phyloP scores from a whole-genome alignment of 2,888 invertebrate species.

The Xanthia togata region DNA sequence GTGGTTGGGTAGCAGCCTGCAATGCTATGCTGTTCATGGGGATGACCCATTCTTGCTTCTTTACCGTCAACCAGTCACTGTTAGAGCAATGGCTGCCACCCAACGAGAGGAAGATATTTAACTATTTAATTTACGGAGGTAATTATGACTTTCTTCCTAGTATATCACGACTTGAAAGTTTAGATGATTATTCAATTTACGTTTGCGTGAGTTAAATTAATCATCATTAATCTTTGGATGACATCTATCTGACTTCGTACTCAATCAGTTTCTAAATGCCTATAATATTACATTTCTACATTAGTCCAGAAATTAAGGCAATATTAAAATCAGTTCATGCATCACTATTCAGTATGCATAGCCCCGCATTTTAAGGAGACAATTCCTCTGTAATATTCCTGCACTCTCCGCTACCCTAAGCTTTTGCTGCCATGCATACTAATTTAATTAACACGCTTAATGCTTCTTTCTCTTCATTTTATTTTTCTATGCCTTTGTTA shows the following conservation, averaged over 20 bases:
- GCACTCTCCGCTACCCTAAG: conserved; percentile 37
- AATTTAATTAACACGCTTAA: conserved; percentile 29
- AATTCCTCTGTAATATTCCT: conserved; percentile 32
- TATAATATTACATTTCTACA: not conserved
- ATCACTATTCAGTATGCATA: conserved; percentile 34
- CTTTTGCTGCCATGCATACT: conserved; percentile 39
- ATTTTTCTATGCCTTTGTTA: conserved; percentile 21
- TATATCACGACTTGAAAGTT: not conserved
- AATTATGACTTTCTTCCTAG: not conserved
- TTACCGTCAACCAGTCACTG: conserved; percentile 77
- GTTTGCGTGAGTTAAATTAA: not conserved
- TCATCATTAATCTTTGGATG: not conserved
- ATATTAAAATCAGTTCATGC: conserved; percentile 19
- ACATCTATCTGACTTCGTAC: not conserved
- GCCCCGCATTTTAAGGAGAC: conserved; percentile 22
- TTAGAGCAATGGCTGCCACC: conserved; percentile 82
- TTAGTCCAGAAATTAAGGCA: not conserved
- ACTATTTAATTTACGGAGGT: conserved; percentile 80
- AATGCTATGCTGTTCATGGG: conserved; percentile 84
- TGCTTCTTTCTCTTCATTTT: conserved; percentile 23
- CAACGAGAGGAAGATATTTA: conserved; percentile 76
- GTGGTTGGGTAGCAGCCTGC: conserved; percentile 91
- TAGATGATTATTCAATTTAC: not conserved
- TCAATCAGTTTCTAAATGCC: not conserved
- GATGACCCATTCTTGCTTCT: conserved; percentile 84